Base-by-base conservation (phyloP, 1,140 invertebrate genomes). In the Oncopeltus fasciatus region DNA sequence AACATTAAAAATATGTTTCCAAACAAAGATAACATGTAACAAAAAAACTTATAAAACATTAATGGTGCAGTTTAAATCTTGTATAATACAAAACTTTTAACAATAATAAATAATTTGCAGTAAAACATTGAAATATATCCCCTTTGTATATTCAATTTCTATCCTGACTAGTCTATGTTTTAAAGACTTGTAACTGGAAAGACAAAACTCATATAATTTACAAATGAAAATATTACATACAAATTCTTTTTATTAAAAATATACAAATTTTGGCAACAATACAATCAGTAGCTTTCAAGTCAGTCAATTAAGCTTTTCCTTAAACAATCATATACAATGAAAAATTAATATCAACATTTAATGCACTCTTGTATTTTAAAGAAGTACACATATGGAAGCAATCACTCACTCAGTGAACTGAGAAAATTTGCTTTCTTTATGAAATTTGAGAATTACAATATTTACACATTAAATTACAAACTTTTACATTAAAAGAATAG, bases 221-320 rank as follows among this genome's bases (percentile, higher is more conserved):
- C 56, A 57, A 33, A 59, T 59, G 38, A 59, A 60, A 60, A 49
- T 31, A 47, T 31, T 38, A 60, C 21, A 26, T n/a, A 47, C 43
- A 60, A 28, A 47, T 21, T 43, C 58, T 18, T 24, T 43, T 26
- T 49, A 60, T 47, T 49, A 49, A 60, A 60, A 60, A 60, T 60
- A 60, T 60, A 60, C 59, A 60, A 46, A 60, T 47, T 60, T 60
- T 60, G 59, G 59, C 59, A 60, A 60, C 59, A 60, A 60, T 60
- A 49, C 43, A 60, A 24, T 60, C 43, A 60, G 59, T 33, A 57
- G 56, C n/a, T 31, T 57, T 53, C 49, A 53, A 53, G 49, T 53
- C 49, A 53, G 49, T 53, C 56, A 57, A 24, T 57, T 26, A 16
- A 29, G 51, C 51, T 27, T 21, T 56, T n/a, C n/a, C n/a, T 57